Evolutionary conservation across 2,113 vertebrate species (phyloP), one percentile per base, ranked within the genome.

Genomic region (Carassius gibelio): DNA sequence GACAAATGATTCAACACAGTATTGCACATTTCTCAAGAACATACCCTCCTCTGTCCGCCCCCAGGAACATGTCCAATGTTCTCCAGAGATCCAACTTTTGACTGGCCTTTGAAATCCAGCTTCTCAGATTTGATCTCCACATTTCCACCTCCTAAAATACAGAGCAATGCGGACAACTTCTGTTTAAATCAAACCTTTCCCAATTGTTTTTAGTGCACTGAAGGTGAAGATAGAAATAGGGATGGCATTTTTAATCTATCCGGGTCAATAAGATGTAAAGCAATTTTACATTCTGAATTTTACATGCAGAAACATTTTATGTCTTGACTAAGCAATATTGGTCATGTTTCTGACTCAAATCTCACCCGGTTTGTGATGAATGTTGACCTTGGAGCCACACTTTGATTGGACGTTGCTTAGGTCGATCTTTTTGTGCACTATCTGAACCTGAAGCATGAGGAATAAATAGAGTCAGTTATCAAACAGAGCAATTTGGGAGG

Each of bases 91-190:
- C 97, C 97, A 0, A 98, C 94, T 95, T 98, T 98, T 0, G 97
- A 97, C 64, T 97, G 96, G 80, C 94, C 93, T 93, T 95, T 96
- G 90, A 98, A 97, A 74, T 96, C 96, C 94, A 97, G 88, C 92
- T 97, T 98, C 94, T 98, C 97, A n/a, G 96, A 95, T 90, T 97
- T 97, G 50, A 98, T 96, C 90, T 97, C 97, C 86, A 98, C 92
- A 80, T 95, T 96, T 74, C 97, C 97, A 68, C 97, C 97, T 15
- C 97, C 97, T 98, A 91, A 50, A 57, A 72, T 55, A 59, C 66
- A 82, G 17, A n/a, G 42, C 1, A 21, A 50, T 10, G 34, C 42
- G 19, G 0, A 38, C 21, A 62, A 8, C 19, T 45, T 64, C 7
- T 15, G 55, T 34, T 15, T 52, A 19, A 57, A 77, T 19, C 26